Base-by-base conservation (phyloP, 2,888 invertebrate genomes). In the Limnephilus rhombicus region DNA sequence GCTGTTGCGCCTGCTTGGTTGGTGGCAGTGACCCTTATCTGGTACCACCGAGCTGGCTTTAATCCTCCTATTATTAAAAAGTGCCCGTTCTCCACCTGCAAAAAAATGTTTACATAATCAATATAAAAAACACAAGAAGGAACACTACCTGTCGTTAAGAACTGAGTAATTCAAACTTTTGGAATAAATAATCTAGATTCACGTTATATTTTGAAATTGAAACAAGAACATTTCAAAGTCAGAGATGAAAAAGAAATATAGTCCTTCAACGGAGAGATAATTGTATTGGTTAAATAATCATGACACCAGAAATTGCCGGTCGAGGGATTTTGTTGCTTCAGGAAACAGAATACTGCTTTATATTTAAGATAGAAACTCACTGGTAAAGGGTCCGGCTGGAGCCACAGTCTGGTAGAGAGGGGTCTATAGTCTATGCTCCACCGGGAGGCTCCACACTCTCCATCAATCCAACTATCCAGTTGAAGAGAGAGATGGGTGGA, bases 391-490 rank as follows among this genome's bases (percentile, higher is more conserved):
- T 95, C 95, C 45, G 95, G 95, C 45, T 95, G 94, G 0, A 94
- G 94, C 96, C 97, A 97, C 0, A 95, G 94, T 88, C 95, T 94
- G 1, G 95, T 94, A 1, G 96, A 96, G 12, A 97, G 94, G 49
- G 95, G 95, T n/a, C 97, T 96, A 94, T 97, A 97, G 94, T 98
- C 98, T 86, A 98, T 97, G n/a, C 98, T 97, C 95, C 98, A 98
- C 94, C 97, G 97, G 91, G 97, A 96, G 94, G 98, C 97, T 18
- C 97, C 97, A 95, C 99, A 99, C 45, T 98, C 98, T 9, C 98
- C 98, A 94, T 98, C 98, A 92, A 97, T 97, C 99, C 99, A 99
- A 24, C 98, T 97, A 41, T 97, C 97, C 90, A 98, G 96, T 95
- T 98, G 98, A 80, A 99, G 96, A 94, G 97, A 97, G 41, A 98